These are phyloP conservation scores for Gyps fulvus DNA, from an alignment of 2,113 vertebrate species.

Conservation along the genomic window DNA sequence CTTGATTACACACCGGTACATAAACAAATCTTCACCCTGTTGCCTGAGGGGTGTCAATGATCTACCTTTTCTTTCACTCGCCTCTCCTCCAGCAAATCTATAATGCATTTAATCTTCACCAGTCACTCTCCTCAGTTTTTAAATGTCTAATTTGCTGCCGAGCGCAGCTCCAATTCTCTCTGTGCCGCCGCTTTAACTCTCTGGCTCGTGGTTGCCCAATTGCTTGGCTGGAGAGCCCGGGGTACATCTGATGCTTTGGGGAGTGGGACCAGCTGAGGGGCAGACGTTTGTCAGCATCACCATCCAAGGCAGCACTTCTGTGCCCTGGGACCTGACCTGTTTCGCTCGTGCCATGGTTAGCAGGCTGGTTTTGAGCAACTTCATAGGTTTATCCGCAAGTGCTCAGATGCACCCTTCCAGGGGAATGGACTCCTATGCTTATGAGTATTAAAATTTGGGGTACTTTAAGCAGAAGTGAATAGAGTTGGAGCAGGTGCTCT, in stretches of 20 bases:
- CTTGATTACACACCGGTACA: slow-evolving; percentile 30
- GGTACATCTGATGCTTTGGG: background rate
- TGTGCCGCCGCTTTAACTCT: background rate
- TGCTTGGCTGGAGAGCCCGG: background rate
- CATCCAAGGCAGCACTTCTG: background rate
- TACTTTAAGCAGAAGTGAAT: background rate
- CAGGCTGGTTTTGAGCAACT: fast-evolving
- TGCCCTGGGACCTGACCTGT: background rate
- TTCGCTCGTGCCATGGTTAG: fast-evolving
- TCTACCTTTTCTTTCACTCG: slow-evolving; percentile 29
- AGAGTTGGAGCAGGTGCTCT: background rate
- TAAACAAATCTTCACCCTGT: slow-evolving; percentile 2
- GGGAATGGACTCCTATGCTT: background rate
- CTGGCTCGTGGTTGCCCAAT: background rate
- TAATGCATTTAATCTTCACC: slow-evolving; percentile 65
- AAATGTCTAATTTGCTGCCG: slow-evolving; percentile 65
- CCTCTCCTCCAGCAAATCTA: slow-evolving; percentile 63
- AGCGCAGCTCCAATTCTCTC: slow-evolving; percentile 1
- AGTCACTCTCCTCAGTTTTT: slow-evolving; percentile 45
- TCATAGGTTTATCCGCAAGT: fast-evolving
- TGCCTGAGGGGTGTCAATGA: slow-evolving; percentile 53
- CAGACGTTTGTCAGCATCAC: background rate
- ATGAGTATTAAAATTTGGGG: fast-evolving
- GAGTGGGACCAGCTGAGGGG: background rate
- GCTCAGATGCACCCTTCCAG: background rate